phyloP scores from a whole-genome alignment of 2,888 invertebrate species.

The Drosophila melanosoma region DNA sequence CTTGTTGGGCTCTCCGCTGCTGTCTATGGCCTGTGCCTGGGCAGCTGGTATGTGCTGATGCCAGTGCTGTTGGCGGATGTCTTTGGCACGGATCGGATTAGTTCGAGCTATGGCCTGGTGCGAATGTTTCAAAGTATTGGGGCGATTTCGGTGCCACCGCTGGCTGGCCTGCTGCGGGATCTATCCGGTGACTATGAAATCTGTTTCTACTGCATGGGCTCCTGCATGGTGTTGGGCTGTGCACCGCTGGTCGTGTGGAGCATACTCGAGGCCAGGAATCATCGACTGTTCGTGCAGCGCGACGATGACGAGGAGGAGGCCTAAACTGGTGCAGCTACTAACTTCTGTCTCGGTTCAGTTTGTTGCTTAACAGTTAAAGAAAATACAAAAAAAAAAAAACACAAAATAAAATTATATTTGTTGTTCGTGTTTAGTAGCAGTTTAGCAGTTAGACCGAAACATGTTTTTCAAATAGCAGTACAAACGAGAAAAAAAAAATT shows the following conservation, averaged over 20 bases:
- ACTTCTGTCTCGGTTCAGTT: slow-evolving; percentile 25
- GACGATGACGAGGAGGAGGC: slow-evolving; percentile 83
- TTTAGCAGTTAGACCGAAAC: slow-evolving; percentile 45
- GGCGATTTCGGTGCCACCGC: slow-evolving; percentile 90
- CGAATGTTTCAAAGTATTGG: slow-evolving; percentile 91
- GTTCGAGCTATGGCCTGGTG: slow-evolving; percentile 91
- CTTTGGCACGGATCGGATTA: slow-evolving; percentile 90
- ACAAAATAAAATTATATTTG: slow-evolving; percentile 25
- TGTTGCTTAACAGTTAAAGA: slow-evolving; percentile 42
- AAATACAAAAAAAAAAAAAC: neutral
- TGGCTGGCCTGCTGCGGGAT: slow-evolving; percentile 89
- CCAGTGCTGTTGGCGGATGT: slow-evolving; percentile 90
- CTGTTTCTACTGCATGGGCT: slow-evolving; percentile 91
- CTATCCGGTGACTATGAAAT: slow-evolving; percentile 90
- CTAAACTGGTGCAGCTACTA: slow-evolving; percentile 50
- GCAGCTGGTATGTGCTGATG: slow-evolving; percentile 91
- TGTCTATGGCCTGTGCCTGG: slow-evolving; percentile 90
- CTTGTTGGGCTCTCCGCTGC: slow-evolving; percentile 88
- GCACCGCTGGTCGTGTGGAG: slow-evolving; percentile 87
- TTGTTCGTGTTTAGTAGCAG: slow-evolving; percentile 71
- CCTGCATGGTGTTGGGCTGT: slow-evolving; percentile 90
- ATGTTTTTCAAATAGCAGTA: slow-evolving; percentile 51
- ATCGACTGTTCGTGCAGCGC: slow-evolving; percentile 75
- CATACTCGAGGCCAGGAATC: slow-evolving; percentile 81
- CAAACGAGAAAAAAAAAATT: slow-evolving; percentile 7